Evolutionary conservation across 2,888 invertebrate genomes (phyloP).

Genomic region (Iselma pallidipennis): DNA sequence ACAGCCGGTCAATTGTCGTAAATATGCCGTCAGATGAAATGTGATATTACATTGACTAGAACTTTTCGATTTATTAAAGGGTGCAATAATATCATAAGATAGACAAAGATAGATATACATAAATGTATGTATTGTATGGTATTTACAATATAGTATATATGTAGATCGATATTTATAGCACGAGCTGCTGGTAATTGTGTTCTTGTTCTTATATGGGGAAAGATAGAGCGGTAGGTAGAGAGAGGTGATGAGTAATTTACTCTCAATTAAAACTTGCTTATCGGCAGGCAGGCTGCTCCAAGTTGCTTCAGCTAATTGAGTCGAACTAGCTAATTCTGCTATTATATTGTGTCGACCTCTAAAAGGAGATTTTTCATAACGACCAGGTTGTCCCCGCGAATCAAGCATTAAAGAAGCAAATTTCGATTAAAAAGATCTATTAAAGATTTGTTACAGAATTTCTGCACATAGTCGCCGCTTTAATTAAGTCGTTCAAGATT

Average conservation of each 20-base stretch:
- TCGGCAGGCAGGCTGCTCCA: neutral
- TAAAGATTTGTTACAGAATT: neutral
- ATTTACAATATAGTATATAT: neutral
- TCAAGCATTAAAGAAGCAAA: too few species aligned
- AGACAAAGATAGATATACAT: too few species aligned
- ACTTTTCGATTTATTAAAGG: neutral
- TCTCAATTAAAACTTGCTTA: neutral
- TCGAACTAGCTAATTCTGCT: neutral
- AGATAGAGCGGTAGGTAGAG: neutral
- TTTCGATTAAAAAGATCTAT: neutral
- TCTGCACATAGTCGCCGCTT: neutral
- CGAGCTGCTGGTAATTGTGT: neutral
- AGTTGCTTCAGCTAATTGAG: neutral
- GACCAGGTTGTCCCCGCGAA: too few species aligned
- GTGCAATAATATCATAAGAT: too few species aligned
- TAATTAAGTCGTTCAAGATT: neutral
- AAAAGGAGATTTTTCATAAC: too few species aligned
- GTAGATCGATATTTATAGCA: neutral
- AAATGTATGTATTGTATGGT: too few species aligned
- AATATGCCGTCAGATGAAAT: neutral
- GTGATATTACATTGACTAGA: neutral
- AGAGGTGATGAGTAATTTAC: neutral
- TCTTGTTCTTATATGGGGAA: neutral
- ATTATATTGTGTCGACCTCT: too few species aligned
- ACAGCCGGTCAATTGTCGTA: neutral